Evolutionary conservation across 2,797 vertebrate species (phyloP), one percentile per base, ranked within the genome.

Genomic region (Rhynchotus rufescens): DNA sequence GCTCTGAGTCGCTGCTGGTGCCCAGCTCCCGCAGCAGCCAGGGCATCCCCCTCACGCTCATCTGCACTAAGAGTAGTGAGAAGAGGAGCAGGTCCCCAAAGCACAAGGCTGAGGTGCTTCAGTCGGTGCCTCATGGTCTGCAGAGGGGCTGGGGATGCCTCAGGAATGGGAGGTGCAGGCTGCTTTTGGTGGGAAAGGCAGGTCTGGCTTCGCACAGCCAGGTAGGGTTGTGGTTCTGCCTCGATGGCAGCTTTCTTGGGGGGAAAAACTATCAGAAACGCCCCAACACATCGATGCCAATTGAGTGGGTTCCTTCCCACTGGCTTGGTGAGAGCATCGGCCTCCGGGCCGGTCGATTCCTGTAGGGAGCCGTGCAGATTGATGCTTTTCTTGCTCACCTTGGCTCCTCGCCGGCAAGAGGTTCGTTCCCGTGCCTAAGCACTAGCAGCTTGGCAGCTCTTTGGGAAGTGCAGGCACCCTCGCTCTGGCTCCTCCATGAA

Each of bases 401-500:
- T 94, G 93, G 93, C 93, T 82, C 12, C 16, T 38, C 80, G 84
- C 88, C 92, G 75, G 8, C 0, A 1, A 0, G 2, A 82, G 92
- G 84, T 94, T 92, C 90, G 88, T 88, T 57, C 0, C 0, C 54
- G 76, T 80, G 79, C 92, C 91, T 93, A 94, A 88, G 84, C 59
- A 64, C 65, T 11, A 54, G 68, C 1, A 7, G 2, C 8, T 92
- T 94, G 92, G 93, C 64, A 77, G 86, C 40, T 73, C 72, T 84
- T 86, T 42, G 38, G 88, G 74, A 88, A 85, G 85, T 21, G 54
- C 67, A 94, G 84, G 77, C 89, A 80, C 91, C 76, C 76, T 89
- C 91, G 32, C 23, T 51, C 49, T 51, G 49, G 49, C 49, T 51
- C 12, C 47, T 49, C 23, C 49, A 12, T 25, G 23, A 51, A 8